Evolutionary conservation across 2,797 vertebrate species (phyloP).

Genomic region (Manis javanica): DNA sequence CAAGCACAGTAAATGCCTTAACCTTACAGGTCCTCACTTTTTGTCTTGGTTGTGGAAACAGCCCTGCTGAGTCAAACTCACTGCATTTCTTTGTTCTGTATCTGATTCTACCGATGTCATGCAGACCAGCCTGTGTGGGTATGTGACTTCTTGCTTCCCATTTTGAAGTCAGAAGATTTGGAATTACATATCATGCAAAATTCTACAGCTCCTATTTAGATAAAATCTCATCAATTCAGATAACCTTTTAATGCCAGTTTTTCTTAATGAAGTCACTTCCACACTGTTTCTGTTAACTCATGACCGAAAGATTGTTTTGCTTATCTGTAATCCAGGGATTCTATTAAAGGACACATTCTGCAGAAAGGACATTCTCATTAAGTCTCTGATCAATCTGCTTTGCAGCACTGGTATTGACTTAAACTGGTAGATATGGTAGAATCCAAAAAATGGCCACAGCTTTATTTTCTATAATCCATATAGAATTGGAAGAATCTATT

Average conservation of each 20-base stretch:
- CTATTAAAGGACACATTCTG: conserved; percentile 40
- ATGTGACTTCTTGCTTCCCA: not conserved
- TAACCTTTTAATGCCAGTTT: conserved; percentile 55
- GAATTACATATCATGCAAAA: conserved; percentile 15
- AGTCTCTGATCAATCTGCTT: not conserved
- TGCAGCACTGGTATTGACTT: conserved; percentile 2
- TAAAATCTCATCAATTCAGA: conserved; percentile 11
- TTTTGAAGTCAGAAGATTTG: conserved; percentile 60
- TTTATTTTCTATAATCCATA: not conserved
- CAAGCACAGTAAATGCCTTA: not conserved
- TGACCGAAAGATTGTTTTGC: conserved; percentile 39
- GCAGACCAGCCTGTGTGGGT: conserved; percentile 11
- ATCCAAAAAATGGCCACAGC: not conserved
- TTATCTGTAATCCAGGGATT: conserved; percentile 41
- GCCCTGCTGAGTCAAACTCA: conserved; percentile 2
- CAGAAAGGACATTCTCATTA: not conserved
- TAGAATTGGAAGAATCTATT: not conserved
- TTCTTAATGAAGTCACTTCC: conserved; percentile 53
- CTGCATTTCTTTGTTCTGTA: conserved; percentile 41
- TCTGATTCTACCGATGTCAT: not conserved
- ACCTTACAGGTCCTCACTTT: not conserved
- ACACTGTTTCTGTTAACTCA: not conserved
- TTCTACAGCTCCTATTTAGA: conserved; percentile 32
- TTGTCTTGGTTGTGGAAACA: not conserved
- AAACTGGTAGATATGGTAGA: not conserved